Conservation (phyloP, 2,797 vertebrate species). For the Phalloptychus januarius region DNA sequence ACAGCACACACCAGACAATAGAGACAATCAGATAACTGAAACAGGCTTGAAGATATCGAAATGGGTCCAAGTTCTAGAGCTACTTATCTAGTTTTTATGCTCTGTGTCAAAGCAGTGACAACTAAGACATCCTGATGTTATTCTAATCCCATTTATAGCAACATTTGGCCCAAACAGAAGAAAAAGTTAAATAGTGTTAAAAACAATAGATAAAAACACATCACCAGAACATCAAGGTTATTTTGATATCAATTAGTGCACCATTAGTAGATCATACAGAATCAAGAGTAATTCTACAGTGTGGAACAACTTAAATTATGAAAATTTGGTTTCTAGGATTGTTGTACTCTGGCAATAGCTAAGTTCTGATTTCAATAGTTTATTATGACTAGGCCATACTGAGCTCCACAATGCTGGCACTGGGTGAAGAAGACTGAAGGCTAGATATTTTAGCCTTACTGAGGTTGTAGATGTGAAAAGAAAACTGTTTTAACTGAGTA, state of each 20-base stretch:
- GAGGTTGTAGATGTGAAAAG: neutral
- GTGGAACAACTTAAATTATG: neutral
- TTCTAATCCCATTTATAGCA: neutral
- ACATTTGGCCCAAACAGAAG: neutral
- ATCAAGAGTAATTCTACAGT: neutral
- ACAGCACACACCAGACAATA: neutral
- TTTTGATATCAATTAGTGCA: neutral
- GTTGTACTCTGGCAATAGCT: neutral
- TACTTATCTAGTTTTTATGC: neutral
- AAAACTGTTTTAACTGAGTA: neutral
- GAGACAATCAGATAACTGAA: neutral
- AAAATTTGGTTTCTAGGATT: neutral
- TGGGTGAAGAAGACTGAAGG: neutral
- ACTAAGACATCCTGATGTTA: neutral
- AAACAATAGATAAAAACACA: neutral
- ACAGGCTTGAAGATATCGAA: neutral
- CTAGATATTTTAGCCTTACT: neutral
- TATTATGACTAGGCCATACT: neutral
- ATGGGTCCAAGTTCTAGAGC: neutral
- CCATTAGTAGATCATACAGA: neutral
- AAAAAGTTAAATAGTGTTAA: neutral
- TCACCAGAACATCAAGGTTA: neutral
- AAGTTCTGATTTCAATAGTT: neutral
- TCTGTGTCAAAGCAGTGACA: neutral
- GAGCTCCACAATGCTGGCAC: neutral